Evolutionary conservation across 2,113 vertebrate genomes (phyloP).

Genomic region (Suncus etruscus): DNA sequence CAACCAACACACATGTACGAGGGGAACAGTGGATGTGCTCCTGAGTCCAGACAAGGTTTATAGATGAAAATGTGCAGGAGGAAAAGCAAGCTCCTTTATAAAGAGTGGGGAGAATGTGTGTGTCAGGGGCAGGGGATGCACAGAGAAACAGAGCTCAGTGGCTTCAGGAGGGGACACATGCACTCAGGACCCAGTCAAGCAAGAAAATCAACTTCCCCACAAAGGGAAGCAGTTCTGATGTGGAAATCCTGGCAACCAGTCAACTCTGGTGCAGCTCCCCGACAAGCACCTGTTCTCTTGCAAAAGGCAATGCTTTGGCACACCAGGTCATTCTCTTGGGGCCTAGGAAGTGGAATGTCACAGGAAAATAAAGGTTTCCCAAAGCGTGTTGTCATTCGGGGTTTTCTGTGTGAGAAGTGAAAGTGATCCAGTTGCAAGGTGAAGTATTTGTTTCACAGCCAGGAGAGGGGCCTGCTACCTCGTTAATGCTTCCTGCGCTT

Average conservation of each 20-base stretch:
- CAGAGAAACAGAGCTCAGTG: neutral
- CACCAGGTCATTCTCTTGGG: no score
- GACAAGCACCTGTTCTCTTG: neutral
- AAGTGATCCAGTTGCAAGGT: neutral
- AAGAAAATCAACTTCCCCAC: neutral
- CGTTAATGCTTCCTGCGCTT: no score
- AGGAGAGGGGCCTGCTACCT: no score
- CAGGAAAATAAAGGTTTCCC: neutral
- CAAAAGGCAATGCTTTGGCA: neutral
- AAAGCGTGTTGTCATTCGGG: neutral
- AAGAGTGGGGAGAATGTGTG: neutral
- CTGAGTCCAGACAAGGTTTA: no score
- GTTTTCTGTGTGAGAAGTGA: conserved; percentile 24
- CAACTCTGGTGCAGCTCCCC: neutral
- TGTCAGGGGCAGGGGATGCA: neutral
- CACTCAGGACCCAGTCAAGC: neutral
- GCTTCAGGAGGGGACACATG: neutral
- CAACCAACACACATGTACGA: no score
- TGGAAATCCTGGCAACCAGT: conserved; percentile 2
- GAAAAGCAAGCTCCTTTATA: neutral
- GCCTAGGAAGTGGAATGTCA: neutral
- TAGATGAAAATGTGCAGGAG: neutral
- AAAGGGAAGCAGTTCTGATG: neutral
- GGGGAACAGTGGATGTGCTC: no score
- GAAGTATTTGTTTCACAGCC: no score